A percentile compares a stretch with the other conserved stretches of the same genome.
phyloP scores from a whole-genome alignment of 2,113 vertebrate genomes.

The Daubentonia madagascariensis region DNA sequence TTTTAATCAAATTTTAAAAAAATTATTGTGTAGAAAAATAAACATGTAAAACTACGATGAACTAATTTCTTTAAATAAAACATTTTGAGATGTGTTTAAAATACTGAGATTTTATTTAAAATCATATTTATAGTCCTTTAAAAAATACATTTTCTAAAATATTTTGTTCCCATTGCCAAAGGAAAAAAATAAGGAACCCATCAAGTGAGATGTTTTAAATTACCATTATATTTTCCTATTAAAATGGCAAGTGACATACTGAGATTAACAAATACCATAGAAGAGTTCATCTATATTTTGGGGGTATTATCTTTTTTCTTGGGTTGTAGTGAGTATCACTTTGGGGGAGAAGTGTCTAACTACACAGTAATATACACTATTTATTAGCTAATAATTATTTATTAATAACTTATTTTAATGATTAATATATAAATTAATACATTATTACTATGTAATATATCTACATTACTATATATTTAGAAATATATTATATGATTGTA shows the following conservation, averaged over 20 bases:
- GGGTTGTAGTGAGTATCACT: neutral
- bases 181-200: neutral
- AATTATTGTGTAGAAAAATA: conserved; percentile 48
- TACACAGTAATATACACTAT: neutral
- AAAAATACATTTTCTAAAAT: neutral
- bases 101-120: neutral
- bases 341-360: conserved; percentile 21
- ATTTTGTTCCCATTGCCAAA: neutral
- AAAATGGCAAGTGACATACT: neutral
- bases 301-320: neutral
- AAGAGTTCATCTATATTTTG: neutral
- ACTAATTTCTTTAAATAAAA: neutral
- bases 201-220: conserved; percentile 6
- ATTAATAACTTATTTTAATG: neutral
- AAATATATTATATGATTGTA: neutral
- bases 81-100: neutral
- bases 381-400: neutral
- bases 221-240: neutral
- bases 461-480: neutral
- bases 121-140: neutral
- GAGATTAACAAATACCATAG: conserved; percentile 35
- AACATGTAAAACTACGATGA: neutral
- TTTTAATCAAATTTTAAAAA: conserved; percentile 49
- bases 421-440: neutral
- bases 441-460: neutral